A percentile compares a stretch with the other conserved stretches of the same genome.
Conservation (phyloP, 2,797 vertebrate genomes). For the Parauchenoglanis ngamensis region DNA sequence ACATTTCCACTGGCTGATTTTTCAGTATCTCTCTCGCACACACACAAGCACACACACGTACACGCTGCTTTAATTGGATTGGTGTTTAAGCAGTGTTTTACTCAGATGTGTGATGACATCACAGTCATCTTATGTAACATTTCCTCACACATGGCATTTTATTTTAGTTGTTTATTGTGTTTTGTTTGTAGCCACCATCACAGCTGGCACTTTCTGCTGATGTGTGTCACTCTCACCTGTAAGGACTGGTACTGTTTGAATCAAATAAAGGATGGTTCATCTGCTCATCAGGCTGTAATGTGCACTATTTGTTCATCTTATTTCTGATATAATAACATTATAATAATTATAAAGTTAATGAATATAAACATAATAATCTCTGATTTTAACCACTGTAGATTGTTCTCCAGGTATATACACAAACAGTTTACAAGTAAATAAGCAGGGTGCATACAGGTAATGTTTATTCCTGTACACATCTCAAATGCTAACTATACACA, state of each 20-base stretch:
- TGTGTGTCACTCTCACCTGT: not conserved
- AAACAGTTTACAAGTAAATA: not conserved
- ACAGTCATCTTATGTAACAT: not conserved
- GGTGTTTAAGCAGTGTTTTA: not conserved
- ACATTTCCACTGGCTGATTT: not conserved
- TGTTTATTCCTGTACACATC: not conserved
- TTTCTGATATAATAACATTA: not conserved
- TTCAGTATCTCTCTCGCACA: not conserved
- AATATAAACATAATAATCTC: not conserved
- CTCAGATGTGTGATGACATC: not conserved
- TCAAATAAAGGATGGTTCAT: not conserved
- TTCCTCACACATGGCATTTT: not conserved
- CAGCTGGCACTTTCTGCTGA: not conserved
- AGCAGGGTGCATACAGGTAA: not conserved
- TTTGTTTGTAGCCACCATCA: not conserved
- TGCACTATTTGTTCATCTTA: not conserved
- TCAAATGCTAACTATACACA: not conserved
- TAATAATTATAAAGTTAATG: not conserved
- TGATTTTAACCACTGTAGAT: not conserved
- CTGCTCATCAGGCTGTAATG: not conserved
- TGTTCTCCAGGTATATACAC: not conserved
- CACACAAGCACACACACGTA: not conserved
- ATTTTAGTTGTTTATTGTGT: not conserved
- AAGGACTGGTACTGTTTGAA: not conserved
- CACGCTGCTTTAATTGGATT: not conserved